Percentiles rank a stretch among this genome's conserved stretches.
Conservation (phyloP, 2,797 vertebrate species). For the Acropternis orthonyx region DNA sequence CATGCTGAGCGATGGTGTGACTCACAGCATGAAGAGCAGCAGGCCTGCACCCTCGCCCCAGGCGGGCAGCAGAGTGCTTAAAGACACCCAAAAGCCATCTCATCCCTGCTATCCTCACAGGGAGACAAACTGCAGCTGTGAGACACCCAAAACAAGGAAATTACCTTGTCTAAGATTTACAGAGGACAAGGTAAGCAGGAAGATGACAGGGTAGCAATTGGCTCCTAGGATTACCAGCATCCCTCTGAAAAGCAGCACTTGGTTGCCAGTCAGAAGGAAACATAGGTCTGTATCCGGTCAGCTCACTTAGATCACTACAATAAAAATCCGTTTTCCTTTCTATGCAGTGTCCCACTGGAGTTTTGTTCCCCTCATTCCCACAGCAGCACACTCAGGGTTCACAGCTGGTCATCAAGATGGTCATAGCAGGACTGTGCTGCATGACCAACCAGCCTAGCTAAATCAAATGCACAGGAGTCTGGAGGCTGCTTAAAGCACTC, state of each 20-base stretch:
- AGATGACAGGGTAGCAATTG: not conserved
- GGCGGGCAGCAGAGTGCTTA: not conserved
- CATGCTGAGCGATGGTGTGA: not conserved
- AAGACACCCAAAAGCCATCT: not conserved
- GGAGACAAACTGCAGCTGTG: not conserved
- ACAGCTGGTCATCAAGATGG: not conserved
- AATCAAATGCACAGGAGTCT: not conserved
- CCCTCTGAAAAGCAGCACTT: not conserved
- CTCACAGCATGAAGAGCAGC: not conserved
- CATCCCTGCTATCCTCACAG: not conserved
- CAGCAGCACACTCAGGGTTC: not conserved
- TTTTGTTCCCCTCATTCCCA: not conserved
- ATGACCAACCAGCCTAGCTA: not conserved
- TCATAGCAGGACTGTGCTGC: not conserved
- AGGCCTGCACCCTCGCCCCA: fast-evolving
- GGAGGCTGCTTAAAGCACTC: not conserved
- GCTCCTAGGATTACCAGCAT: not conserved
- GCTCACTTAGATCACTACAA: not conserved
- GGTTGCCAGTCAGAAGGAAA: not conserved
- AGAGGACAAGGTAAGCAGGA: not conserved
- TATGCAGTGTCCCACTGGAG: not conserved
- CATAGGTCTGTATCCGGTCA: not conserved
- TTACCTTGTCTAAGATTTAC: fast-evolving
- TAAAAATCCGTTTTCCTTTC: not conserved
- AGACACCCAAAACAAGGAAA: not conserved